Percentiles rank a stretch among this genome's conserved stretches.
Conservation (phyloP, 2,888 invertebrate genomes). For the Pardosa pseudoannulata region DNA sequence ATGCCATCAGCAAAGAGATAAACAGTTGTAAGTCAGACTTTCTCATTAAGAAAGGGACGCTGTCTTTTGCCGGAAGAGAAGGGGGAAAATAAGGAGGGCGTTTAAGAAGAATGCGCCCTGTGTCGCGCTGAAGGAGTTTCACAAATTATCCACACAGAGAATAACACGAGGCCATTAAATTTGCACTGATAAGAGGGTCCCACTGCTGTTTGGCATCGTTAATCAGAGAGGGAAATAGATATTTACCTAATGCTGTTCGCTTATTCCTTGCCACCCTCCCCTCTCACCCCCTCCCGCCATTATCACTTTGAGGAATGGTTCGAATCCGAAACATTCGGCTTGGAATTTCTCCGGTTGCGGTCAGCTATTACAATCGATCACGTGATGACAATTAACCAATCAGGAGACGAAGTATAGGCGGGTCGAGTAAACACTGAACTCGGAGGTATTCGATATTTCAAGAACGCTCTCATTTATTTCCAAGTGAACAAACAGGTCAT, state of each 20-base stretch:
- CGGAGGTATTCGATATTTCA: constrained; percentile 57
- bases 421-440: constrained; percentile 39
- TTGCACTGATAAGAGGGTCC: constrained; percentile 65
- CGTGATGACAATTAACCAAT: constrained; percentile 70
- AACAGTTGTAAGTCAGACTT: constrained; percentile 71
- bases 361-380: constrained; percentile 71
- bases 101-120: constrained; percentile 67
- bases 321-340: constrained; percentile 41
- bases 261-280: constrained; percentile 36
- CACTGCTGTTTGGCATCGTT: constrained; percentile 59
- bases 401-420: constrained; percentile 50
- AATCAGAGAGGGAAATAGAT: constrained; percentile 66
- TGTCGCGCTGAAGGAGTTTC: constrained; percentile 49
- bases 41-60: constrained; percentile 65
- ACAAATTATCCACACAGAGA: constrained; percentile 71
- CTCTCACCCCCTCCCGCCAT: not conserved
- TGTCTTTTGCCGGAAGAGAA: constrained; percentile 30
- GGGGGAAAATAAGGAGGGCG: constrained; percentile 23
- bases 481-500: constrained; percentile 66
- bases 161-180: constrained; percentile 70
- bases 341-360: constrained; percentile 62
- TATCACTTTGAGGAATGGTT: constrained; percentile 58
- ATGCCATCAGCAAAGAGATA: constrained; percentile 72
- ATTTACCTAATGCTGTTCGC: constrained; percentile 67
- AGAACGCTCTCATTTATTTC: constrained; percentile 35